Percentiles rank a stretch among this genome's conserved stretches.
Conservation (phyloP, 1,140 invertebrate species). For the Trypoxylus dichotomus region DNA sequence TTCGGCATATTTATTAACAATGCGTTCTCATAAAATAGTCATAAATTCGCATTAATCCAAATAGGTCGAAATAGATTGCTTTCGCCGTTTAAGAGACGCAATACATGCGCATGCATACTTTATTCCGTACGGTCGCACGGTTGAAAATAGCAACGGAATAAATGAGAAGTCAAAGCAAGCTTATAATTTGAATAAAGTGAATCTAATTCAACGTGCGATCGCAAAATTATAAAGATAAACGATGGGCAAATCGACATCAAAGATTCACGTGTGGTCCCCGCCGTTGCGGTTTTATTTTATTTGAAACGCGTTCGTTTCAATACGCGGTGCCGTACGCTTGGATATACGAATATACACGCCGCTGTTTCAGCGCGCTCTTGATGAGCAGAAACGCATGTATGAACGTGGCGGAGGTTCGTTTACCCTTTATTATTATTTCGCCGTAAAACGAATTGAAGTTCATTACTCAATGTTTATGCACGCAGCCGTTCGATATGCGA, state of each 20-base stretch:
- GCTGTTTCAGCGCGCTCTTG: not conserved
- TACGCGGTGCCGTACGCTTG: too few relatives aligned
- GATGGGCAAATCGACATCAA: not conserved
- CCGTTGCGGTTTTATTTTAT: not conserved
- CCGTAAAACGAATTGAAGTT: conserved; percentile 12
- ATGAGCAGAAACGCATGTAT: not conserved
- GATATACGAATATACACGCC: not conserved
- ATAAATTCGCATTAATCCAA: not conserved
- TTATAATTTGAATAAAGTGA: conserved; percentile 17
- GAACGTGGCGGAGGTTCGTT: not conserved
- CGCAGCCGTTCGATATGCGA: not conserved
- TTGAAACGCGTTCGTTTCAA: not conserved
- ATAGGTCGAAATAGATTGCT: not conserved
- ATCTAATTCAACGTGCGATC: conserved; percentile 4
- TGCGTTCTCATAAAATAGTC: not conserved
- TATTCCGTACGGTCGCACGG: not conserved
- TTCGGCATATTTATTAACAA: not conserved
- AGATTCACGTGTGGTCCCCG: conserved; percentile 6
- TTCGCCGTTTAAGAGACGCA: not conserved
- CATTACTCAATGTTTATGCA: conserved; percentile 14
- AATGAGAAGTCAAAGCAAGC: not conserved
- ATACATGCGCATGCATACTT: not conserved
- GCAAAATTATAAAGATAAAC: conserved; percentile 2
- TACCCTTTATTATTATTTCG: conserved; percentile 14
- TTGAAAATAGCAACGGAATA: not conserved